These are phyloP conservation scores for Passer montanus DNA, from an alignment of 2,113 vertebrate genomes.

Conservation along the genomic window DNA sequence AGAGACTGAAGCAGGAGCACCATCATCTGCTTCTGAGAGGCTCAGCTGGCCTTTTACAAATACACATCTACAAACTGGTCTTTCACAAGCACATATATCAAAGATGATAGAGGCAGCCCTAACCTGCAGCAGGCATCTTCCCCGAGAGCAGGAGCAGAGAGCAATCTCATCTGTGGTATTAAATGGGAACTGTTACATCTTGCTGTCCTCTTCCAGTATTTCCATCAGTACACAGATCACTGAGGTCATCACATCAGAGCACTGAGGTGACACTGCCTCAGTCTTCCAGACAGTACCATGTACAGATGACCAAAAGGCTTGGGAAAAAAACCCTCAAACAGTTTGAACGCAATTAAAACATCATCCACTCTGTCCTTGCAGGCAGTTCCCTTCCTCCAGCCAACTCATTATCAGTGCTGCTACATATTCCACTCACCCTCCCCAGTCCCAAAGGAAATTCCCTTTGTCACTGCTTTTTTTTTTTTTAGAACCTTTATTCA, in stretches of 20 bases:
- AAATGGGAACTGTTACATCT: not conserved
- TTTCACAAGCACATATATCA: not conserved
- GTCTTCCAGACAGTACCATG: not conserved
- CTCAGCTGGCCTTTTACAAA: not conserved
- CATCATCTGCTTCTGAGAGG: not conserved
- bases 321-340: not conserved
- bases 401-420: not conserved
- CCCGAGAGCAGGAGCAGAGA: not conserved
- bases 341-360: not conserved
- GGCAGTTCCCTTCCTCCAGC: not conserved
- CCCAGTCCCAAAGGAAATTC: not conserved
- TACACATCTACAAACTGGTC: not conserved
- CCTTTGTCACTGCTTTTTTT: not conserved
- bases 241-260: not conserved
- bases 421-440: not conserved
- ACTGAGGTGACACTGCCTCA: not conserved
- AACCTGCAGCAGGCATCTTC: not conserved
- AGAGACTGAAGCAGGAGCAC: not conserved
- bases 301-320: not conserved
- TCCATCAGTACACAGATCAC: not conserved
- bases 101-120: not conserved
- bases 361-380: not conserved
- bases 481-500: no score
- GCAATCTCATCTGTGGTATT: not conserved
- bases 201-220: not conserved